These are phyloP conservation scores for Brienomyrus longianalis DNA, from an alignment of 2,113 vertebrate genomes.

Conservation along the genomic window DNA sequence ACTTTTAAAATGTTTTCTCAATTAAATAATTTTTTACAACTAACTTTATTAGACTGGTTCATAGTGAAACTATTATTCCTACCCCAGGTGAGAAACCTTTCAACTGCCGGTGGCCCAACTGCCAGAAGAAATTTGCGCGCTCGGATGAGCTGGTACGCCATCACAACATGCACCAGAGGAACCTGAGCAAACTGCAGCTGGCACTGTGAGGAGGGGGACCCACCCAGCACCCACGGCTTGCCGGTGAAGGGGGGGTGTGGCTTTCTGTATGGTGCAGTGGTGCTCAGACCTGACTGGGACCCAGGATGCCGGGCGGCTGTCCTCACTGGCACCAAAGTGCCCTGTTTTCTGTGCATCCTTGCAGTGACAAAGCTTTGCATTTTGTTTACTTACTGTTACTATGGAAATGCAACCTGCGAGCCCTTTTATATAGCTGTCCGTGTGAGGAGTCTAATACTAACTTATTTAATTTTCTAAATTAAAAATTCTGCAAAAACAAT, in stretches of 20 bases:
- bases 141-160: constrained; percentile 97
- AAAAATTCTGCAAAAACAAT: constrained; percentile 11
- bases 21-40: not conserved
- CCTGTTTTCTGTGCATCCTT: not conserved
- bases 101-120: constrained; percentile 93
- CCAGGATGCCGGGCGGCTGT: not conserved
- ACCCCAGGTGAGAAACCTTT: constrained; percentile 95
- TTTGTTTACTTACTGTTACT: constrained; percentile 17
- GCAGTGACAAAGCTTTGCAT: not conserved
- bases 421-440: constrained; percentile 8
- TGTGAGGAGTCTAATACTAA: constrained; percentile 20
- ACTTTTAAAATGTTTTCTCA: not conserved
- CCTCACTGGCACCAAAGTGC: not conserved
- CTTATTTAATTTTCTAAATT: constrained; percentile 20
- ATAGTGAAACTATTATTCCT: not conserved
- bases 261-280: not conserved
- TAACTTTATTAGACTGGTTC: not conserved
- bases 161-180: constrained; percentile 98
- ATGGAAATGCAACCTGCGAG: constrained; percentile 6
- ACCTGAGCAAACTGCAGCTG: constrained; percentile 91
- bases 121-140: constrained; percentile 98
- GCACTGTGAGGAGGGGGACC: constrained; percentile 67
- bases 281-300: not conserved
- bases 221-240: constrained; percentile 27
- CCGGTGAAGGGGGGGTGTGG: constrained; percentile 23